Conservation (phyloP, 2,797 vertebrate species). For the Peromyscus nudipes region DNA sequence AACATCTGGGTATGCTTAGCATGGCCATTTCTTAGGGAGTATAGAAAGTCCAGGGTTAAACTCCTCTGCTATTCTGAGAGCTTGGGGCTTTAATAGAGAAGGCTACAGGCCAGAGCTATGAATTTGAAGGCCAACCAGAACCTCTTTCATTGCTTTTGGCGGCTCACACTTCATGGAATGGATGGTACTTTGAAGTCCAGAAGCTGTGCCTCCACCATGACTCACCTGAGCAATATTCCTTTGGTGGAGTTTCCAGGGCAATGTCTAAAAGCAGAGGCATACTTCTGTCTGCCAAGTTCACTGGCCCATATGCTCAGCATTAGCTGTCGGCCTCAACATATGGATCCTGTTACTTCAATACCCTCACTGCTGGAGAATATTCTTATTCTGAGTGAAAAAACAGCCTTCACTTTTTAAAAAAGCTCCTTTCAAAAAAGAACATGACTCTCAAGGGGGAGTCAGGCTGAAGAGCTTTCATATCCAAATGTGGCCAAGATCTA, state of each 20-base stretch:
- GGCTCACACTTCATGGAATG: background rate
- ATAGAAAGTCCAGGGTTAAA: background rate
- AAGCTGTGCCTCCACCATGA: background rate
- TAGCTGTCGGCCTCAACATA: constrained; percentile 57
- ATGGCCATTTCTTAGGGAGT: background rate
- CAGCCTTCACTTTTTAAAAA: constrained; percentile 38
- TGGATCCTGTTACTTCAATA: constrained; percentile 55
- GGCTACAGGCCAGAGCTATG: background rate
- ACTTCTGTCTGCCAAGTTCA: constrained; percentile 53
- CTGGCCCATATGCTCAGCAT: constrained; percentile 53
- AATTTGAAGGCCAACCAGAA: background rate
- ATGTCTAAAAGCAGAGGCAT: constrained; percentile 32
- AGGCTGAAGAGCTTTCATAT: constrained; percentile 62
- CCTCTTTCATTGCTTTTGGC: background rate
- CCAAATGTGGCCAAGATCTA: constrained; percentile 36
- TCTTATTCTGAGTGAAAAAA: constrained; percentile 68
- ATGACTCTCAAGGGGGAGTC: constrained; percentile 52
- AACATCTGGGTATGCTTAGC: background rate
- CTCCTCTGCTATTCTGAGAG: background rate
- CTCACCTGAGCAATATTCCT: background rate
- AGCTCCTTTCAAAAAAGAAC: constrained; percentile 58
- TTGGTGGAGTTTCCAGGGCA: constrained; percentile 19
- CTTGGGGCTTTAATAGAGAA: background rate
- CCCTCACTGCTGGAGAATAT: constrained; percentile 56
- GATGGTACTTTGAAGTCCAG: background rate